Conservation (phyloP, 2,113 vertebrate species). For the Trichechus manatus region DNA sequence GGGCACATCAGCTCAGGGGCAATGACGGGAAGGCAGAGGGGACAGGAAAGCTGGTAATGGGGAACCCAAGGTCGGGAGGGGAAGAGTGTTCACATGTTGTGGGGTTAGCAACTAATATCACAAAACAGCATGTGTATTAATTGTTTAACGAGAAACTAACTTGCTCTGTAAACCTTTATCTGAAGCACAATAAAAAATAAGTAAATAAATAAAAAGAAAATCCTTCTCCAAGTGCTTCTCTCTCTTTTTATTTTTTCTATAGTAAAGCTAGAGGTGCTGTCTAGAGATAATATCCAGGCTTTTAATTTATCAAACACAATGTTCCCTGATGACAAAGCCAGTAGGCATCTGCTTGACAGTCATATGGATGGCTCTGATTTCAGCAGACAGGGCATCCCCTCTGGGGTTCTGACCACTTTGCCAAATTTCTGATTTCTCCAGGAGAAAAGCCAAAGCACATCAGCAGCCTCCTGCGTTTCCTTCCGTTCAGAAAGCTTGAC, state of each 20-base stretch:
- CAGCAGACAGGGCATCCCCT: not conserved
- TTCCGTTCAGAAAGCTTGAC: not conserved
- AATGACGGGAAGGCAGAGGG: too few species aligned
- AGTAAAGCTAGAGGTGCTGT: constrained; percentile 8
- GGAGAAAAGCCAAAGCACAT: constrained; percentile 23
- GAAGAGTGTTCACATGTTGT: too few species aligned
- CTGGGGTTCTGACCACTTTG: not conserved
- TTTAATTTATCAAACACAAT: constrained; percentile 50
- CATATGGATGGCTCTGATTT: not conserved
- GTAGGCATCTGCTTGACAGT: not conserved
- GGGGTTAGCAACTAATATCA: too few species aligned
- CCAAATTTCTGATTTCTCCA: not conserved
- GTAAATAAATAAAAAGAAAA: too few species aligned
- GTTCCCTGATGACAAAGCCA: not conserved
- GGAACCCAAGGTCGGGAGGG: too few species aligned
- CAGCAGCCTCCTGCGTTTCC: not conserved
- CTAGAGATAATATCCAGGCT: not conserved
- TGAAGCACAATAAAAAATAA: too few species aligned
- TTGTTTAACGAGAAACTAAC: too few species aligned
- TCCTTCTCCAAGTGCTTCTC: not conserved
- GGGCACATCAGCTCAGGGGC: too few species aligned
- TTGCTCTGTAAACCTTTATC: too few species aligned
- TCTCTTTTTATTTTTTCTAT: not conserved
- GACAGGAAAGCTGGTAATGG: too few species aligned
- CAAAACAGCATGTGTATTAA: too few species aligned